phyloP scores from a whole-genome alignment of 2,888 invertebrate species.

The Scaptomyza polygonia region DNA sequence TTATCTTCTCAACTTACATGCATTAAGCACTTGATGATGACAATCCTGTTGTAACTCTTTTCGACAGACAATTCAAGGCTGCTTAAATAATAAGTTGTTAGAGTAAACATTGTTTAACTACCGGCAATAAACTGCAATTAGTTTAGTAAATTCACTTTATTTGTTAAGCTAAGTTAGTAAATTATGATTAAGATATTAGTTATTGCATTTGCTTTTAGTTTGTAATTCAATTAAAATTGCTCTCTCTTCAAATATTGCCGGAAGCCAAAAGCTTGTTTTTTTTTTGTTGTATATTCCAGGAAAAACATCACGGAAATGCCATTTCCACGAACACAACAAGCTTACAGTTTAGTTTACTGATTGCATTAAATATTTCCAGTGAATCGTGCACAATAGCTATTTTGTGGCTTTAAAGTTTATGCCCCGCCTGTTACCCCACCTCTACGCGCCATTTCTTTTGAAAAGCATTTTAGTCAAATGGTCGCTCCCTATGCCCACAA shows the following conservation, averaged over 20 bases:
- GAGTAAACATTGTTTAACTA: not conserved
- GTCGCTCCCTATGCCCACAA: not conserved
- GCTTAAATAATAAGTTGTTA: not conserved
- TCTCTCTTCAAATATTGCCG: too few relatives aligned
- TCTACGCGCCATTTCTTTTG: too few relatives aligned
- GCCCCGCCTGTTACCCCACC: not conserved
- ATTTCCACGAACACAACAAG: not conserved
- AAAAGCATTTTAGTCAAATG: not conserved
- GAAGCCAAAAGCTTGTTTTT: not conserved
- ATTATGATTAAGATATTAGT: too few relatives aligned
- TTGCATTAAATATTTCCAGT: not conserved
- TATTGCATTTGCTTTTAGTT: too few relatives aligned
- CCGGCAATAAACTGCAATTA: too few relatives aligned
- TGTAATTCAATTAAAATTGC: too few relatives aligned
- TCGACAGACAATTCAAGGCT: not conserved
- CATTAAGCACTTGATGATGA: not conserved
- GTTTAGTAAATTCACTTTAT: too few relatives aligned
- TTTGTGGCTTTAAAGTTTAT: not conserved
- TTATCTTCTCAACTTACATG: conserved; percentile 31
- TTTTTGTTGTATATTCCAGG: not conserved
- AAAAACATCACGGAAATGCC: not conserved
- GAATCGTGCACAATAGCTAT: not conserved
- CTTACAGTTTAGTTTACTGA: not conserved
- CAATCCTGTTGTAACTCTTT: not conserved
- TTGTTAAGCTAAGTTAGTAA: too few relatives aligned